Percentiles rank a stretch among this genome's conserved stretches.
phyloP scores from a whole-genome alignment of 2,113 vertebrate species.

The Heterotis niloticus region DNA sequence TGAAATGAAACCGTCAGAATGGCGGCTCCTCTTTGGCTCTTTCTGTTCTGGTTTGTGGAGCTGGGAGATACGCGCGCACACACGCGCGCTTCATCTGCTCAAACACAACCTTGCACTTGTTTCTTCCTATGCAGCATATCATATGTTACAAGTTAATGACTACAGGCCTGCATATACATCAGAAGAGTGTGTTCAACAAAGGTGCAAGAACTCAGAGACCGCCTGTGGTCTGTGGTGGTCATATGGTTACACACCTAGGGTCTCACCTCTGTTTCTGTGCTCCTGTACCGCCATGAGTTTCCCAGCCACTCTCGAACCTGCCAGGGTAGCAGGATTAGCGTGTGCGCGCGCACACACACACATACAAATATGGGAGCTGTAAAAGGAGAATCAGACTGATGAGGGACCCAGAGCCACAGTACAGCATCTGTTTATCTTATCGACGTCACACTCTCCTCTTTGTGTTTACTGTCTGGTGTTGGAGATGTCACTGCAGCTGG shows the following conservation, averaged over 20 bases:
- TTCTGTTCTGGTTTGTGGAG: not conserved
- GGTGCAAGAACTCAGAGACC: too few species aligned
- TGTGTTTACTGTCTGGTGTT: constrained; percentile 17
- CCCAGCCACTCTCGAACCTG: not conserved
- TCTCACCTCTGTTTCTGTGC: too few species aligned
- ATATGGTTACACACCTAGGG: too few species aligned
- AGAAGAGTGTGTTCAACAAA: too few species aligned
- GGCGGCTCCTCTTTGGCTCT: not conserved
- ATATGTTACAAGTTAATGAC: too few species aligned
- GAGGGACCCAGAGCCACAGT: not conserved
- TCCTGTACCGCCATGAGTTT: not conserved
- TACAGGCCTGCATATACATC: too few species aligned
- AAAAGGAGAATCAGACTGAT: not conserved
- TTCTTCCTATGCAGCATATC: not conserved
- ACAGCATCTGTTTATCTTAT: constrained; percentile 7
- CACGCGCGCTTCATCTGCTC: not conserved
- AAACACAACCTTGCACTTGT: not conserved
- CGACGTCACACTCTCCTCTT: not conserved
- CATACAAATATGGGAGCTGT: not conserved
- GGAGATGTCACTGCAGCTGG: not conserved
- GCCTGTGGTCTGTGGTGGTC: too few species aligned
- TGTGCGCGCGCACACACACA: not conserved
- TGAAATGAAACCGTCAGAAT: constrained; percentile 1
- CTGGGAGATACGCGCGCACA: not conserved
- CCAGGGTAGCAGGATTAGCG: not conserved